Evolutionary conservation across 1,140 invertebrate species (phyloP), one percentile per base, ranked within the genome.

Genomic region (Gryllus bimaculatus): DNA sequence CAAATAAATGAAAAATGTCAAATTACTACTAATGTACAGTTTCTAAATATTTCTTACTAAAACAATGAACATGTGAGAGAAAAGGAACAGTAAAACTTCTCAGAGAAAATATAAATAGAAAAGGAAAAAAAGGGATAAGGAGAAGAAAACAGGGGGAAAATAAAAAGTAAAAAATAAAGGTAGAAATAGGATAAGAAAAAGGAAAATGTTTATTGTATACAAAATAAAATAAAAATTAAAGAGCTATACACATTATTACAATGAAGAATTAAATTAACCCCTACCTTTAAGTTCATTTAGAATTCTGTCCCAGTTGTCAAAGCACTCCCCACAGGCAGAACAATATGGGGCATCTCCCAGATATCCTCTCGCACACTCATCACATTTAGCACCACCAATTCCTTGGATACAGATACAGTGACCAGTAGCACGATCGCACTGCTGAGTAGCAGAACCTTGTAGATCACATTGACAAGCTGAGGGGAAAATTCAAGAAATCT

Each of bases 251-350:
- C 26, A 39, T 39, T 39, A 39, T 39, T 39, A 2, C 1, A 39
- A 39, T 39, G 26, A 39, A 39, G 26, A 39, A 1, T 39, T 39
- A 39, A 39, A 39, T 39, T 15, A 47, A 47, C 8, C 79, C 79
- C 80, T 85, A 90, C 90, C 86, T 86, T 89, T 87, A 8, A 96
- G 87, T 76, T 92, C 92, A 80, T 90, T 89, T 48, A 99, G 89
- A 81, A 98, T 94, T 73, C 89, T 81, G 87, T 99, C 97, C 98
- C 98, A 99, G 85, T 98, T 98, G 84, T 98, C 94, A 86, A 99
- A 99, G 87, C 98, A 99, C 86, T 99, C 98, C 15, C 98, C 98
- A 87, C 98, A 99, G 0, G 96, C 92, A 73, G 90, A 88, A 85
- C 98, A 99, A 82, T 93, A 88, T 0, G 98, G 98, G 66, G 96